Evolutionary conservation across 2,888 invertebrate genomes (phyloP), one percentile per base, ranked within the genome.

Genomic region (Syrphus vitripennis): DNA sequence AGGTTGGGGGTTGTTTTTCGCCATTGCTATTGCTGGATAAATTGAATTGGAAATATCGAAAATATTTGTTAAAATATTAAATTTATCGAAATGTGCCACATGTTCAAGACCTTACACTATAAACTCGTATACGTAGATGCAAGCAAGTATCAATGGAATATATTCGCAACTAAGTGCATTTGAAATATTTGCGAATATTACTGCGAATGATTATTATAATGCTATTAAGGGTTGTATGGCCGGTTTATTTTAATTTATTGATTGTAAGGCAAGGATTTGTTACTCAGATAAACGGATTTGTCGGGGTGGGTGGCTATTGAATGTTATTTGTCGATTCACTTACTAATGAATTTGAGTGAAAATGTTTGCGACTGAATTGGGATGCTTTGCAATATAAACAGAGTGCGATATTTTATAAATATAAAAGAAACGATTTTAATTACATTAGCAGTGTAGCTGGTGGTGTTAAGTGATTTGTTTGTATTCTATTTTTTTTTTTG

Each of bases 21-120:
- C n/a, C n/a, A 2, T 14, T 12, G 12, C 7, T 42, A 7, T 42
- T 16, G n/a, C n/a, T 3, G 21, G 48, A 53, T 42, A 86, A 82
- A 86, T 86, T 82, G 82, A 86, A 86, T 86, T 86, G 82, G 57
- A 75, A 74, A 74, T 71, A 81, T 83, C 74, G 63, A 76, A 67
- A 76, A 63, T 50, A 67, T 48, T 67, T 34, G 65, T 77, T 82
- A 82, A 86, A 86, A 82, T 86, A 86, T 86, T 82, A 86, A 82
- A 78, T 72, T 70, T 78, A 86, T 82, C 77, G 86, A 86, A 86
- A 86, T 82, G 77, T 77, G 77, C 86, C 86, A 86, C 86, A 86
- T 86, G 86, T 78, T 86, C 72, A 69, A 45, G 67, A 57, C 67
- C 26, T 2, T 24, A 26, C n/a, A 53, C 7, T 7, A 9, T 26